phyloP scores from a whole-genome alignment of 2,797 vertebrate species.

The Crax fasciolata region DNA sequence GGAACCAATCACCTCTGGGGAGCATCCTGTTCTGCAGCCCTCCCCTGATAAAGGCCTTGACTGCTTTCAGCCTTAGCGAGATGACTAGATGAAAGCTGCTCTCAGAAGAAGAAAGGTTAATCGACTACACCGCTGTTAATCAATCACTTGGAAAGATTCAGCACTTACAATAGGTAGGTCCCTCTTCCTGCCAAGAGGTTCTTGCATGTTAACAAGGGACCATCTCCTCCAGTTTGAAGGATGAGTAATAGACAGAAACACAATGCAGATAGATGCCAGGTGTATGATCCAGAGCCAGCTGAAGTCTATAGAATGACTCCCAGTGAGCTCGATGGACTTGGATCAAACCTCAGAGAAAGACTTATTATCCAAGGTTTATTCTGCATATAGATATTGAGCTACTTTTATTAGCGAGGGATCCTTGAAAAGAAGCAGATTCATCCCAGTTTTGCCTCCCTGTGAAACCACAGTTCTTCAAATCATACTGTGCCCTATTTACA shows the following conservation, averaged over 20 bases:
- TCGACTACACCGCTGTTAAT: constrained; percentile 70
- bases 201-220: constrained; percentile 69
- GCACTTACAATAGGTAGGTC: constrained; percentile 50
- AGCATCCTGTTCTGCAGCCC: constrained; percentile 63
- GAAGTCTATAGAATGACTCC: constrained; percentile 54
- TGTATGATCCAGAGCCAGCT: constrained; percentile 52
- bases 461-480: constrained; percentile 34
- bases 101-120: constrained; percentile 76
- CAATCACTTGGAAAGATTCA: constrained; percentile 76
- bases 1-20: constrained; percentile 74
- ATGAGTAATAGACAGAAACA: constrained; percentile 44
- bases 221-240: constrained; percentile 51
- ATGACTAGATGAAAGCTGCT: constrained; percentile 74
- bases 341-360: constrained; percentile 35
- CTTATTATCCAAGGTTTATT: constrained; percentile 37
- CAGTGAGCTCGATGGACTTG: constrained; percentile 45
- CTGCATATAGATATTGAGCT: background rate
- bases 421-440: constrained; percentile 35
- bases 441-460: background rate
- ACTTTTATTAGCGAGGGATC: constrained; percentile 1
- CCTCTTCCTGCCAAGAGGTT: constrained; percentile 58
- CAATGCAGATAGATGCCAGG: constrained; percentile 35
- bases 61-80: constrained; percentile 76
- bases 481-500: background rate
- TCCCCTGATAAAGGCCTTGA: constrained; percentile 77